Evolutionary conservation across 2,888 invertebrate species (phyloP), one percentile per base, ranked within the genome.

Genomic region (Lypha dubia): DNA sequence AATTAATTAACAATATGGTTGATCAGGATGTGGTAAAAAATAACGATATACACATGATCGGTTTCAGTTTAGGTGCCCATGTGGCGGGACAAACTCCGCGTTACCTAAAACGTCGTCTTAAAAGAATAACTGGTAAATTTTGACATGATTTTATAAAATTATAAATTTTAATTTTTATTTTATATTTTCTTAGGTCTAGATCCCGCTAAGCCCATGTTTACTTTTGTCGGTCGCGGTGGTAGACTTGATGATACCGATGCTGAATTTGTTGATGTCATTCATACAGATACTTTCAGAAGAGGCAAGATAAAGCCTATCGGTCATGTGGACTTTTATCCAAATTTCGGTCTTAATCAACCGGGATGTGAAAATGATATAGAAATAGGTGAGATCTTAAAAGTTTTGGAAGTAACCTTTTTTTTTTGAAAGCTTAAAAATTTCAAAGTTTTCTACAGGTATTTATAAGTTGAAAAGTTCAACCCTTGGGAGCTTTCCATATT

Each of bases 1-100:
- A 94, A 87, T 89, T 95, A 7, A 93, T 95, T 0, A 93, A 94
- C 77, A 89, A 90, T 32, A 88, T 95, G 62, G 92, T 94, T 11
- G 87, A 88, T 1, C 88, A 91, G 0, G 88, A 91, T 62, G 88
- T 91, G 0, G 93, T 94, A 46, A 80, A 89, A 0, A 88, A 94
- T n/a, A 87, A 92, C 0, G 89, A 89, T 62, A 92, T 95, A 70
- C 95, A 95, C 87, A 89, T 95, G 0, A 93, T 95, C 60, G 95
- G 95, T 0, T 95, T 95, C 88, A 95, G 95, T 88, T 92, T 95
- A 15, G 95, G 95, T 0, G 95, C 93, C 0, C 95, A 95, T 83
- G 92, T 93, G 0, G 93, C 94, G 0, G 95, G 95, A 0, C 93
- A 91, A 70, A 91, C 93, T 0, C 92, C 93, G 4, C 93, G 93